A percentile compares a stretch with the other conserved stretches of the same genome.
Conservation (phyloP, 1,140 invertebrate genomes). For the Lasioglossum baleicum region DNA sequence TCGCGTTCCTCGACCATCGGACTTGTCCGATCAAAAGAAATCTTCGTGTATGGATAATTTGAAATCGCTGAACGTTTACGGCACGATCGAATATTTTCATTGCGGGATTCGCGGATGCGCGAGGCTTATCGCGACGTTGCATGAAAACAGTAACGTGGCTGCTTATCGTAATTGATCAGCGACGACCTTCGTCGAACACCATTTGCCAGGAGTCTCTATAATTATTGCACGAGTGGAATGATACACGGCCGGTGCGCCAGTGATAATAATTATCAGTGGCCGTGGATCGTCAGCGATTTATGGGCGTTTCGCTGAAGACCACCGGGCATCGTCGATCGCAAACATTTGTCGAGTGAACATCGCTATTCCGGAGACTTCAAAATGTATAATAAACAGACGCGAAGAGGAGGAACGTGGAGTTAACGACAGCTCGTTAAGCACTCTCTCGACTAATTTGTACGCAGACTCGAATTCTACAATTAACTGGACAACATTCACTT, state of each 20-base stretch:
- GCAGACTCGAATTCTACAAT: background rate
- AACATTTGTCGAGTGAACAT: background rate
- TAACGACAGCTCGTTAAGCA: constrained; percentile 41
- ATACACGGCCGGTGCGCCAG: background rate
- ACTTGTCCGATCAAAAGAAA: background rate
- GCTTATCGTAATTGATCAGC: background rate
- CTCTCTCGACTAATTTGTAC: constrained; percentile 52
- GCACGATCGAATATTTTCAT: background rate
- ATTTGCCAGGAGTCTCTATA: background rate
- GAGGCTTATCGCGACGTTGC: too few relatives aligned
- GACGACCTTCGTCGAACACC: background rate
- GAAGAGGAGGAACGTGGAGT: background rate
- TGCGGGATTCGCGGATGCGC: background rate
- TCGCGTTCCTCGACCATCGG: background rate
- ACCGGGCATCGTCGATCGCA: background rate
- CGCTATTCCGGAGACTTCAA: constrained; percentile 18
- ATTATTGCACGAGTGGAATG: background rate
- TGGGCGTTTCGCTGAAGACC: background rate
- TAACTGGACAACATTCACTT: too few relatives aligned
- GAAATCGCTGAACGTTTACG: too few relatives aligned
- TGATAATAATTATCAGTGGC: background rate
- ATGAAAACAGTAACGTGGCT: background rate
- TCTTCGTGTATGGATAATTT: background rate
- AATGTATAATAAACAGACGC: background rate
- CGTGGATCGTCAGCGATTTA: background rate